Base-by-base conservation (phyloP, 2,113 vertebrate species). In the Echinops telfairi region DNA sequence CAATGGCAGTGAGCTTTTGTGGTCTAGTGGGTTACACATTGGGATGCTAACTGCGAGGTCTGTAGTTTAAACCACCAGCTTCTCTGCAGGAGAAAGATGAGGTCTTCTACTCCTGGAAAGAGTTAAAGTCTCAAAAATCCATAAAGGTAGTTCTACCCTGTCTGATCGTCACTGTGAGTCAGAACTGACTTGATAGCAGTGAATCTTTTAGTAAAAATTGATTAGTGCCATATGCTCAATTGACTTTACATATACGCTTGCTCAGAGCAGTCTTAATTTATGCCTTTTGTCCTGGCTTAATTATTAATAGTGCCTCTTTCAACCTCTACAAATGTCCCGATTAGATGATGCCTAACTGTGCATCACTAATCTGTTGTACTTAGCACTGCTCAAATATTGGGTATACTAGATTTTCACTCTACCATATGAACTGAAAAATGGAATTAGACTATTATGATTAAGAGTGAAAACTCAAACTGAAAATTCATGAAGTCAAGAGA, bases 401-500 rank as follows among this genome's bases (percentile, higher is more conserved):
- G 36, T 93, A 77, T 88, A 89, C 84, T 93, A 93, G 19, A 83
- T 83, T 92, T 94, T 88, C 40, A 73, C 58, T 94, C 40, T 6
- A 83, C 27, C 19, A 77, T 93, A 90, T 92, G 80, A 95, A 76
- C 29, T 91, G 29, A 92, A 90, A 96, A 93, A 88, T 95, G 43
- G 96, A 94, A 86, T 92, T 92, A 92, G 86, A 89, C 25, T 83
- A 86, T 66, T 96, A 47, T 96, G 86, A 95, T 94, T 95, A 95
- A 92, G 71, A 94, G 40, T 86, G 80, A 95, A 86, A 23, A 4
- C 76, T 76, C 20, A 88, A 84, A 95, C 58, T 92, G 83, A 95
- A 96, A 96, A 88, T 86, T 95, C 86, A 93, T 97, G 80, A 94
- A 92, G 83, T 47, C 96, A 68, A 84, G 36, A 95, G 75, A 93